phyloP scores from a whole-genome alignment of 2,113 vertebrate genomes.

The Eupsittula cactorum region DNA sequence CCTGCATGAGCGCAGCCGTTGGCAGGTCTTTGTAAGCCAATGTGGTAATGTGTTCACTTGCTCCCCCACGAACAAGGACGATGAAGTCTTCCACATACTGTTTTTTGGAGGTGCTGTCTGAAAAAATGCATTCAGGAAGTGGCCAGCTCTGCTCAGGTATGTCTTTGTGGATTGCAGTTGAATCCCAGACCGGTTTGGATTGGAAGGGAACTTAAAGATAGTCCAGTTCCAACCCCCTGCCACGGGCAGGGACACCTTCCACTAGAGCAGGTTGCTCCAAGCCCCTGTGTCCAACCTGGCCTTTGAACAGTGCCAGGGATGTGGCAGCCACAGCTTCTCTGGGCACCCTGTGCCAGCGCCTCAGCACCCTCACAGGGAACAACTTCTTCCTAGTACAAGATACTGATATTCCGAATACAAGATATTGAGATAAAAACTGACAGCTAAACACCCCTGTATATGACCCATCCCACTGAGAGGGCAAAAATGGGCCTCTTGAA shows the following conservation, averaged over 20 bases:
- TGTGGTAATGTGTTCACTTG: slow-evolving; percentile 78
- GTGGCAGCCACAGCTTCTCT: neutral
- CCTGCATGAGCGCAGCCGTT: slow-evolving; percentile 80
- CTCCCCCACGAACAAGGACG: slow-evolving; percentile 81
- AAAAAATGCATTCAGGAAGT: neutral
- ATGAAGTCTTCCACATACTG: slow-evolving; percentile 83
- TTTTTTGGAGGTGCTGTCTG: slow-evolving; percentile 48
- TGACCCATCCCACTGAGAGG: neutral
- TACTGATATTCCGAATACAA: neutral
- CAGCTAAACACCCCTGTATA: accelerated
- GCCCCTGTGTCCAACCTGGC: neutral
- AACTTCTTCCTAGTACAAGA: neutral
- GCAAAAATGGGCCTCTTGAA: neutral
- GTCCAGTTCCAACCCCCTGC: neutral
- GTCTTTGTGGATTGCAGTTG: neutral
- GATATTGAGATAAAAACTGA: neutral
- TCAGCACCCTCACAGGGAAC: neutral
- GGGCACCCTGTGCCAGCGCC: neutral
- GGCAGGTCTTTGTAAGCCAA: slow-evolving; percentile 83
- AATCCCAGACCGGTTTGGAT: neutral
- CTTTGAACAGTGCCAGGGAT: neutral
- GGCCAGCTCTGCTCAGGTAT: neutral
- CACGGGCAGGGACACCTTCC: neutral
- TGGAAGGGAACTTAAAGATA: neutral
- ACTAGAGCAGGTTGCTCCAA: neutral